phyloP scores from a whole-genome alignment of 2,797 vertebrate genomes.

The Mycteria americana region DNA sequence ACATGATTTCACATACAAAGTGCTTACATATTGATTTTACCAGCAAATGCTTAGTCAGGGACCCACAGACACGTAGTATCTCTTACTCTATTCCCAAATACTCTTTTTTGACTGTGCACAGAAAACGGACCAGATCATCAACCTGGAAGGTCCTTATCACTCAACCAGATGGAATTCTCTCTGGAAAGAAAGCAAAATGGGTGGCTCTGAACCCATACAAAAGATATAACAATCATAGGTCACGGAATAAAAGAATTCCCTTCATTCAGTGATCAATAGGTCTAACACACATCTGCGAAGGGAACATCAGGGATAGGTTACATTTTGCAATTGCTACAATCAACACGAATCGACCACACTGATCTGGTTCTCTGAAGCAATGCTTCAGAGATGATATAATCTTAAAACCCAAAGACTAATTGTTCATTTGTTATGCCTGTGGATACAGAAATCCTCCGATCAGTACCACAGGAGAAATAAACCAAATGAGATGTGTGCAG shows the following conservation, averaged over 20 bases:
- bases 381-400: slow-evolving; percentile 12
- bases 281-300: not conserved
- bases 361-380: not conserved
- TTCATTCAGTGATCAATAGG: not conserved
- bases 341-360: not conserved
- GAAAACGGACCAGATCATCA: not conserved
- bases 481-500: not conserved
- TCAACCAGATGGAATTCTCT: not conserved
- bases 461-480: not conserved
- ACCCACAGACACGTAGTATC: not conserved
- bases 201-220: not conserved
- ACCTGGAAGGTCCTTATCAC: not conserved
- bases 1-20: not conserved
- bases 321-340: not conserved
- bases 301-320: not conserved
- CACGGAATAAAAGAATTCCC: not conserved
- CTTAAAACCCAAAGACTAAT: not conserved
- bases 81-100: not conserved
- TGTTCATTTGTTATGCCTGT: slow-evolving; percentile 6
- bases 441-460: not conserved
- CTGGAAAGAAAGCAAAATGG: not conserved
- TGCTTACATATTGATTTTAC: not conserved
- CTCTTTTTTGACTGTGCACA: not conserved
- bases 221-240: not conserved
- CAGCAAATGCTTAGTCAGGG: not conserved